Conservation (phyloP, 2,888 invertebrate genomes). For the Polydrusus pterygomalis region DNA sequence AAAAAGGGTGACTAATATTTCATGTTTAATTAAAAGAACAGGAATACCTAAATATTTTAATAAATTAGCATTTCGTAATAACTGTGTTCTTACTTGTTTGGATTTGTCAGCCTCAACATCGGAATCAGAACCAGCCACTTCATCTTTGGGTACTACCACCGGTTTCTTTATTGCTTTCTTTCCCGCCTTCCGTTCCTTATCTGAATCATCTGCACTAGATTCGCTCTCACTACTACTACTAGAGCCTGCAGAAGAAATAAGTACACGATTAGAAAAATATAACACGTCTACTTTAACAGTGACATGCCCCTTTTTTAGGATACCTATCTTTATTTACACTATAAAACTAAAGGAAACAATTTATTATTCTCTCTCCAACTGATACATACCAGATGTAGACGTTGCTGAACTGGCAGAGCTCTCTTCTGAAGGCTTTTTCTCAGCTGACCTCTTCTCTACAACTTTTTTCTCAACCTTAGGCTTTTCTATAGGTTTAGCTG, state of each 20-base stretch:
- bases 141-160: constrained; percentile 61
- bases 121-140: constrained; percentile 64
- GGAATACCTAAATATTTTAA: no score
- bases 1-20: no score
- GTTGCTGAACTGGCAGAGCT: constrained; percentile 72
- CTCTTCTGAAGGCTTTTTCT: constrained; percentile 49
- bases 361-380: neutral
- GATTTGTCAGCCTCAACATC: constrained; percentile 65
- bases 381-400: constrained; percentile 61
- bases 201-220: constrained; percentile 61
- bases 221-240: constrained; percentile 69
- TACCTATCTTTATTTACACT: no score
- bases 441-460: constrained; percentile 63
- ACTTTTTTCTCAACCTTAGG: constrained; percentile 63
- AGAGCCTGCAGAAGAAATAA: constrained; percentile 57
- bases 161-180: constrained; percentile 68
- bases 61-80: neutral
- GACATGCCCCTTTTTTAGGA: no score
- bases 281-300: no score
- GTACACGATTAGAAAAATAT: no score
- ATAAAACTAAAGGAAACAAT: no score
- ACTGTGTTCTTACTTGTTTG: constrained; percentile 59
- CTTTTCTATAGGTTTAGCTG: constrained; percentile 67
- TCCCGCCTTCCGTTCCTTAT: constrained; percentile 58
- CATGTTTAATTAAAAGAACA: no score